Evolutionary conservation across 2,797 vertebrate genomes (phyloP), one percentile per base, ranked within the genome.

Genomic region (Acestrorhynchus altus): DNA sequence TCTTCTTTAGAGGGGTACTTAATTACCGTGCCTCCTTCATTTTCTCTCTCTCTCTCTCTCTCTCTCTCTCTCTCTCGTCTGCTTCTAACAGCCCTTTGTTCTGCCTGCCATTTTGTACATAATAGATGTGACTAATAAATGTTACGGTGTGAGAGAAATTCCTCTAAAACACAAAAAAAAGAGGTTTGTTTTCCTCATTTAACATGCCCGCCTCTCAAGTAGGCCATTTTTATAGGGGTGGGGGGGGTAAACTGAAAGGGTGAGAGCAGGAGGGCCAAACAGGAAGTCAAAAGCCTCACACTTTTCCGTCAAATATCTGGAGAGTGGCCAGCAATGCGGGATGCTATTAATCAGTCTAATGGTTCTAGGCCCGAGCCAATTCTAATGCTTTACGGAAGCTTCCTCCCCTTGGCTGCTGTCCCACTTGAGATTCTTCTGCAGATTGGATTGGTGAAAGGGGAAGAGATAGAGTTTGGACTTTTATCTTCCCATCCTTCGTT

Each of bases 1-100:
- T 87, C 86, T 91, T 86, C 85, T 89, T 73, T 75, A 86, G 87
- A 84, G 82, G 82, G 86, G 84, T 85, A 88, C 88, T 92, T 91
- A 90, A 92, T 93, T 92, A 90, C 82, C 77, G 65, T 83, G 65
- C 85, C 81, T 79, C 20, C 20, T 47, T 74, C 40, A 71, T 60
- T 42, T 6, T 2, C 39, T 47, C 47, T 31, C 26, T 47, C 74
- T 57, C 39, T 68, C 51, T 15, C 8, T 6, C 54, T 46, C 24
- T 47, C 63, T 39, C 26, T 49, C 52, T 59, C 68, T 42, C 39
- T 22, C 26, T 69, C 57, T 49, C 67, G 44, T 47, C 56, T 74
- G 67, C 77, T 51, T 66, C 72, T 65, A 79, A 52, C 67, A 42
- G 64, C 31, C 24, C 61, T 59, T 77, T 71, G 52, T 59, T 72